A percentile compares a stretch with the other conserved stretches of the same genome.
Evolutionary conservation across 2,888 invertebrate species (phyloP).

Genomic region (Nemurella pictetii): DNA sequence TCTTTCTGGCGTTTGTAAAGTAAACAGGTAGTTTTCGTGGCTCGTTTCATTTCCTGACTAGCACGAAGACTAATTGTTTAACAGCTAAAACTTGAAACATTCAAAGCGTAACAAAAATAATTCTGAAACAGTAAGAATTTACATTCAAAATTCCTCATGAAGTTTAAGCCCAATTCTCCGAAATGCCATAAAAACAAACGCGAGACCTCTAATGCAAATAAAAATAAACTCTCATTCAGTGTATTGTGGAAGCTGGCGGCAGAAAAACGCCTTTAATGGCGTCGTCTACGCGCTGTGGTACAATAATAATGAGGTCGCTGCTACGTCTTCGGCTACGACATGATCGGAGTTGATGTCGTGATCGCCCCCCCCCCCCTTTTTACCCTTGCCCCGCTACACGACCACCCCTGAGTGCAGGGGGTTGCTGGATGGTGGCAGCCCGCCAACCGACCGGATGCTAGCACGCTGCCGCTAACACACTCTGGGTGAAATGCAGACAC

Average conservation of each 20-base stretch:
- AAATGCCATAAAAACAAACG: not conserved
- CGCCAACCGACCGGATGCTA: not conserved
- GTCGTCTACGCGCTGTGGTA: not conserved
- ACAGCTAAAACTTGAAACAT: too few species aligned
- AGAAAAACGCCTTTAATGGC: not conserved
- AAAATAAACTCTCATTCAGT: not conserved
- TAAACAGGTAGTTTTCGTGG: too few species aligned
- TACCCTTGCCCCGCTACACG: not conserved
- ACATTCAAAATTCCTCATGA: too few species aligned
- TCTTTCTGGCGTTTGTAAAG: too few species aligned
- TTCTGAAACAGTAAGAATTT: too few species aligned
- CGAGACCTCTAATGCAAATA: not conserved
- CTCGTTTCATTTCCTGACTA: too few species aligned
- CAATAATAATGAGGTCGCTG: conserved; percentile 10
- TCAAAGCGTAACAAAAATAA: too few species aligned
- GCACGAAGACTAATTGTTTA: too few species aligned
- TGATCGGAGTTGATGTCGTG: not conserved
- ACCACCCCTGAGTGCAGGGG: not conserved
- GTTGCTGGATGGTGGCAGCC: not conserved
- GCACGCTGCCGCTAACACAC: not conserved
- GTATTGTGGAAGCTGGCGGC: not conserved
- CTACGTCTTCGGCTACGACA: not conserved
- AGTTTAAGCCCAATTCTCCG: too few species aligned
- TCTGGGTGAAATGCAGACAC: not conserved
- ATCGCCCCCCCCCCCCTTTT: not conserved